Conservation (phyloP, 1,140 invertebrate genomes). For the Sitobion miscanthi region DNA sequence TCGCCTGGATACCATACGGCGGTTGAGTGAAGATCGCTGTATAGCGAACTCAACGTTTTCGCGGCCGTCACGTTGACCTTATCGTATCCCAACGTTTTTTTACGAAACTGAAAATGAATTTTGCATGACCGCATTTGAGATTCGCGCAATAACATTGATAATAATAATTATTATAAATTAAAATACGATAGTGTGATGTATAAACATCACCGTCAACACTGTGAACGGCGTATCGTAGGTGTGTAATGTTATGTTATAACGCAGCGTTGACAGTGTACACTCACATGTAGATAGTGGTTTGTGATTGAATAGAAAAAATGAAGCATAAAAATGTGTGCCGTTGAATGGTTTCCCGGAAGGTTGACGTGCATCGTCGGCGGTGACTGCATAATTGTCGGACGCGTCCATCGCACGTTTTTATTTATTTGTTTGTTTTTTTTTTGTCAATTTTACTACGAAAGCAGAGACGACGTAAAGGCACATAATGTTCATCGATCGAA, state of each 20-base stretch:
- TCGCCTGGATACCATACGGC: conserved; percentile 44
- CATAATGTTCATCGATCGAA: not conserved
- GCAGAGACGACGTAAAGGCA: not conserved
- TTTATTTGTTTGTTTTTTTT: not conserved
- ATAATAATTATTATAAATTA: too few species aligned
- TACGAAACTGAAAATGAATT: conserved; percentile 48
- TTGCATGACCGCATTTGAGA: not conserved
- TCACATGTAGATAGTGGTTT: not conserved
- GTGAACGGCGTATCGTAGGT: too few species aligned
- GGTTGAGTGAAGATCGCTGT: not conserved
- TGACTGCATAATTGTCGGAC: not conserved
- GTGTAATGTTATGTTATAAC: not conserved
- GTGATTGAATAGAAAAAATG: not conserved
- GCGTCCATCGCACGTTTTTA: not conserved
- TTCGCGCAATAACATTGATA: not conserved
- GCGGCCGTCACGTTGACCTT: conserved; percentile 43
- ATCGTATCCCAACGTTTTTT: conserved; percentile 51
- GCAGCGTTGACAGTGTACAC: not conserved
- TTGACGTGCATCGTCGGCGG: not conserved
- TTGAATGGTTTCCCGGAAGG: not conserved
- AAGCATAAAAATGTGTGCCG: not conserved
- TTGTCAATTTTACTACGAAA: not conserved
- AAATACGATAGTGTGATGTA: too few species aligned
- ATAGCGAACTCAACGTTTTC: conserved; percentile 37
- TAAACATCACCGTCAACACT: not conserved